These are phyloP conservation scores for Trogon melanurus DNA, from an alignment of 2,113 vertebrate genomes.

Conservation along the genomic window DNA sequence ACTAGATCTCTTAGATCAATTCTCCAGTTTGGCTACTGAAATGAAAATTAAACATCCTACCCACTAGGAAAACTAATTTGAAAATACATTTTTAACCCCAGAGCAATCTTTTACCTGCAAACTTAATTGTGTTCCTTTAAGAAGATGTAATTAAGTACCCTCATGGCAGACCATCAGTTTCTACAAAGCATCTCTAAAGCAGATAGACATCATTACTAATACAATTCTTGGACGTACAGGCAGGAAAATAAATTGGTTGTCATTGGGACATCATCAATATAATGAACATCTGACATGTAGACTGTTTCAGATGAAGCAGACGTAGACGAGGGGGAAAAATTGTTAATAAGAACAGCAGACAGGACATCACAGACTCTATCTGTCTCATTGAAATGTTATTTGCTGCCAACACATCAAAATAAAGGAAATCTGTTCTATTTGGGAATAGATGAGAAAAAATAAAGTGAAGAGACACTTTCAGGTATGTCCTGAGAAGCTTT, in stretches of 20 bases:
- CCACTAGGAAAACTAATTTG: slow-evolving; percentile 34
- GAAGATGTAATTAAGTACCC: slow-evolving; percentile 65
- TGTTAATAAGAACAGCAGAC: slow-evolving; percentile 42
- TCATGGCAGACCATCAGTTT: slow-evolving; percentile 43
- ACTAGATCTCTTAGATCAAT: background rate
- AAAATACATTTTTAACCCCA: slow-evolving; percentile 52
- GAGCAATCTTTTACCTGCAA: slow-evolving; percentile 53
- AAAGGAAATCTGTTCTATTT: background rate
- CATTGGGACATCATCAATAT: slow-evolving; percentile 52
- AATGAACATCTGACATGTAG: slow-evolving; percentile 51
- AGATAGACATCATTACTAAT: slow-evolving; percentile 56
- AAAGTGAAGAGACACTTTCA: background rate
- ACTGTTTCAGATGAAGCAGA: slow-evolving; percentile 25
- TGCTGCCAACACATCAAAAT: slow-evolving; percentile 21
- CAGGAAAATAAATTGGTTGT: slow-evolving; percentile 69
- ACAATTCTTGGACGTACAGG: slow-evolving; percentile 42
- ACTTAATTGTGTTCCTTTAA: slow-evolving; percentile 64
- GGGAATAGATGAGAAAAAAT: slow-evolving; percentile 16
- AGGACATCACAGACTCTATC: slow-evolving; percentile 9
- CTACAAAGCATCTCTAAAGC: slow-evolving; percentile 46
- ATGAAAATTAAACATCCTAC: slow-evolving; percentile 53
- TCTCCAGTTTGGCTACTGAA: slow-evolving; percentile 11
- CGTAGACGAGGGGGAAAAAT: background rate
- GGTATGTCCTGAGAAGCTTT: slow-evolving; percentile 1
- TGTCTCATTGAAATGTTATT: slow-evolving; percentile 34